Base-by-base conservation (phyloP, 1,140 invertebrate genomes). In the Pseudomyrmex gracilis region DNA sequence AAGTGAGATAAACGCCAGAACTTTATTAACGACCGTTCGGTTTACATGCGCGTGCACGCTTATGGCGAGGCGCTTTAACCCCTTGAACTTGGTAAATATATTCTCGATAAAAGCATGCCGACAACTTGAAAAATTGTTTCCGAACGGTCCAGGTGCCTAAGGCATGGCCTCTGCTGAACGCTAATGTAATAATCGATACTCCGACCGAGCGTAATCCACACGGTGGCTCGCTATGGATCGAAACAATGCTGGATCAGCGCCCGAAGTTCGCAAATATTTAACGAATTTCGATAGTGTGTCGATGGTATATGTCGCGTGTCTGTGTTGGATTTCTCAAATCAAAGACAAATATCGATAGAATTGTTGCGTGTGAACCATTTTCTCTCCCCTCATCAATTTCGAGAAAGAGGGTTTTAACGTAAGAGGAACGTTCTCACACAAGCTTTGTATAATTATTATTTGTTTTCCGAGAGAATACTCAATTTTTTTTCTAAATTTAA, bases 41-140 rank as follows among this genome's bases (percentile, higher is more conserved):
- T 34, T 80, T 80, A 71, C 49, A 34, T 34, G 34, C 34, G 34
- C 76, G 76, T 66, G 74, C 49, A 63, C 34, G 17, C 13, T 53
- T 45, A 55, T 49, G 76, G 43, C 7, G 47, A 43, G 58, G n/a
- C 53, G 76, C 76, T 80, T 80, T 71, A 71, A 80, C 66, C 76
- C 58, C 43, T 9, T 53, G 51, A 80, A 80, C 66, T 71, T 58
- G 22, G 66, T 70, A 80, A 70, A 80, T 80, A 80, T 55, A 80
- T 80, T 22, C 64, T 58, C 76, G 64, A 58, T 71, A 70, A 80
- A 80, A 80, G 76, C 66, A 58, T 55, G 53, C 53, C 43, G 66
- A 80, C 76, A 70, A 80, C n/a, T 70, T 80, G 76, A 80, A 80
- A 80, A 80, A 80, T 80, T 80, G 76, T 70, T 80, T 80, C 15